phyloP scores from a whole-genome alignment of 2,113 vertebrate species.

The Microtus montanus region DNA sequence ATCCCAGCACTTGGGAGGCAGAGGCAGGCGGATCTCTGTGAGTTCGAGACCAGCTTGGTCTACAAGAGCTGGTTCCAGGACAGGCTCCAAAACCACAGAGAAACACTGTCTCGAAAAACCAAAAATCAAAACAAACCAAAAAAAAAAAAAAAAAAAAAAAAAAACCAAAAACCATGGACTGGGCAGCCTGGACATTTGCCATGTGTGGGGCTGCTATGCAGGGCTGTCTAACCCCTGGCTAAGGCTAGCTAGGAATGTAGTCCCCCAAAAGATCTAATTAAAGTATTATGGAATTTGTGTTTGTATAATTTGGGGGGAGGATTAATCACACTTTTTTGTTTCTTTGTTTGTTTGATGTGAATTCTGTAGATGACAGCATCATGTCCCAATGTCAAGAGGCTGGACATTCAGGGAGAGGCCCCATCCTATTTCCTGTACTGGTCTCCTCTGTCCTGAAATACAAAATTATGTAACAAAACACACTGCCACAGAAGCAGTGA shows the following conservation, averaged over 20 bases:
- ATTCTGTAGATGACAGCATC: not conserved
- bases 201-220: not conserved
- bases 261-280: not conserved
- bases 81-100: too few species aligned
- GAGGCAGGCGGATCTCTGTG: too few species aligned
- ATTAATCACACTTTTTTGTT: not conserved
- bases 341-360: not conserved
- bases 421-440: not conserved
- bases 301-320: not conserved
- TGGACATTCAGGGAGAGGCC: too few species aligned
- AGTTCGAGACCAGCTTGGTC: too few species aligned
- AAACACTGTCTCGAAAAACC: too few species aligned
- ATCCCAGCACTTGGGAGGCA: too few species aligned
- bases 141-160: too few species aligned
- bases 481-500: not conserved
- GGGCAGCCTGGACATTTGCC: not conserved
- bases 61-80: too few species aligned
- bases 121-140: too few species aligned
- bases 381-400: not conserved
- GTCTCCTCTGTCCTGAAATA: not conserved
- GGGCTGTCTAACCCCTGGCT: not conserved
- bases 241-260: not conserved
- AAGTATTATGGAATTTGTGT: not conserved
- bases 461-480: not conserved
- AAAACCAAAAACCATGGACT: not conserved